Percentiles rank a stretch among this genome's conserved stretches.
These are phyloP conservation scores for Ciconia stormi DNA, from an alignment of 2,113 vertebrate genomes.

Conservation along the genomic window DNA sequence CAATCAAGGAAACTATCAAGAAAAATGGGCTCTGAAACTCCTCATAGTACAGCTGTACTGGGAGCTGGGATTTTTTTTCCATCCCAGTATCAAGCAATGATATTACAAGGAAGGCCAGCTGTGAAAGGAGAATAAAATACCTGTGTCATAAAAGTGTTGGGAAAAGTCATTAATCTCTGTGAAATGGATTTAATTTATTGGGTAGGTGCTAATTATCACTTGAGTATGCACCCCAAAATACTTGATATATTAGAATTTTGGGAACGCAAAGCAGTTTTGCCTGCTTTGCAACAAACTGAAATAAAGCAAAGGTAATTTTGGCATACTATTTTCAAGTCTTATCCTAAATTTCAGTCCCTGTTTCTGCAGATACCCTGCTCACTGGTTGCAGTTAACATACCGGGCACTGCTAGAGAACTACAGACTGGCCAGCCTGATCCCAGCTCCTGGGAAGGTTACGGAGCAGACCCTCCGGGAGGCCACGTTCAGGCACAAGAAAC, in stretches of 20 bases:
- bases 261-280: not conserved
- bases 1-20: not conserved
- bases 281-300: not conserved
- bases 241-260: not conserved
- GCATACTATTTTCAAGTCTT: not conserved
- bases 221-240: not conserved
- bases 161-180: not conserved
- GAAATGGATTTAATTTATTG: not conserved
- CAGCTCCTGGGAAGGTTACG: not conserved
- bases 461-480: not conserved
- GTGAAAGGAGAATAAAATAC: not conserved
- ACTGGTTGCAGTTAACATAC: not conserved
- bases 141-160: not conserved
- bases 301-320: not conserved
- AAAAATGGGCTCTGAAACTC: not conserved
- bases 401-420: not conserved
- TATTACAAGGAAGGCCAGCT: not conserved
- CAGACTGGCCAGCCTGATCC: not conserved
- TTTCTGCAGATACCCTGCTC: not conserved
- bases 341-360: not conserved
- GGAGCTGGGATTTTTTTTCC: not conserved
- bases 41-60: fast-evolving
- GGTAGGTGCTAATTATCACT: not conserved
- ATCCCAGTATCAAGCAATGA: not conserved
- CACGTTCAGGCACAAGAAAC: not conserved